These are phyloP conservation scores for Enteromius viviparus DNA, from an alignment of 2,797 vertebrate genomes.

Conservation along the genomic window DNA sequence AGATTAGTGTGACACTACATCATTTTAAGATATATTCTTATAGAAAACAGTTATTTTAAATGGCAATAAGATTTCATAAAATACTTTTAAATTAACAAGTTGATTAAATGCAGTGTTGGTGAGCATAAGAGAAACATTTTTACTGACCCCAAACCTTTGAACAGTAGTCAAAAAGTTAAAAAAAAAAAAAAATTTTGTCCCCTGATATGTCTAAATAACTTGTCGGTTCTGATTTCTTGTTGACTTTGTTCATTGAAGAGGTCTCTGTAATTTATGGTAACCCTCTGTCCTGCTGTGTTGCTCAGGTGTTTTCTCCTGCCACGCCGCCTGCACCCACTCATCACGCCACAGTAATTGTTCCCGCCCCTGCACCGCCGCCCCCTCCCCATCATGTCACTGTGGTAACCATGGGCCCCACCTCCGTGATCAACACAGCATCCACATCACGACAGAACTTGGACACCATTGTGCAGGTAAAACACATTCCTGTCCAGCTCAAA, in stretches of 20 bases:
- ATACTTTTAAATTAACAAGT: background rate
- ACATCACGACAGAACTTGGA: slow-evolving; percentile 98
- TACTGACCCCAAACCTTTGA: background rate
- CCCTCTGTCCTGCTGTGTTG: background rate
- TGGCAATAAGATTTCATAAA: background rate
- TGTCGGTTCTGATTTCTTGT: background rate
- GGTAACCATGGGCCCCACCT: slow-evolving; percentile 95
- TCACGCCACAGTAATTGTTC: slow-evolving; percentile 96
- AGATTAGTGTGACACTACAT: background rate
- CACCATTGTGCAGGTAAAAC: slow-evolving; percentile 94
- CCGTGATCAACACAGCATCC: slow-evolving; percentile 95
- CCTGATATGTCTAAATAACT: background rate
- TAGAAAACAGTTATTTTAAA: background rate
- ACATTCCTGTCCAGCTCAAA: background rate
- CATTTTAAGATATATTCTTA: background rate
- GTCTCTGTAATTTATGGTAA: background rate
- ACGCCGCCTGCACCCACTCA: slow-evolving; percentile 91
- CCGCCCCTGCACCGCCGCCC: slow-evolving; percentile 84
- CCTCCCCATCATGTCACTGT: slow-evolving; percentile 94
- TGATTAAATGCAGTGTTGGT: background rate
- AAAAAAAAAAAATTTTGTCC: no score
- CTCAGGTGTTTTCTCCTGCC: slow-evolving; percentile 83
- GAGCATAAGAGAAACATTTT: background rate
- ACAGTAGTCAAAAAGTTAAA: background rate
- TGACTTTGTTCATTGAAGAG: background rate